Conservation (phyloP, 2,797 vertebrate genomes). For the Oceanodroma leucorhoa region DNA sequence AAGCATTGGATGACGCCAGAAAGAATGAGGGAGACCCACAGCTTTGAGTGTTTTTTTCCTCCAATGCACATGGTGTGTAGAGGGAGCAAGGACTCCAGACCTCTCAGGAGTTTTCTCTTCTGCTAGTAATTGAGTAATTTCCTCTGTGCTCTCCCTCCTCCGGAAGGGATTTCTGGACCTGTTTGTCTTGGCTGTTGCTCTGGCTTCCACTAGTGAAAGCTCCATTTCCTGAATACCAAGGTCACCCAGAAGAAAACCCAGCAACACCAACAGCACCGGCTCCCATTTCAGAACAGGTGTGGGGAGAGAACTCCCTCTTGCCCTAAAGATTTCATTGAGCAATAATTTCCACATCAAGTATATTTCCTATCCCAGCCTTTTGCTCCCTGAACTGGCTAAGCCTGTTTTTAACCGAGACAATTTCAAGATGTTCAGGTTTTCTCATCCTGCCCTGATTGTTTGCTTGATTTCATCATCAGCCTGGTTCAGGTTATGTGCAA, state of each 20-base stretch:
- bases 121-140: constrained; percentile 49
- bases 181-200: constrained; percentile 69
- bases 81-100: not conserved
- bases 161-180: constrained; percentile 62
- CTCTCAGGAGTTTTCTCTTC: constrained; percentile 31
- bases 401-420: constrained; percentile 21
- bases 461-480: constrained; percentile 35
- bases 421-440: constrained; percentile 54
- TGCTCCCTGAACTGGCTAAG: constrained; percentile 16
- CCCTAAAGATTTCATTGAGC: constrained; percentile 39
- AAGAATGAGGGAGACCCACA: not conserved
- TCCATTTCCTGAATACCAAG: constrained; percentile 57
- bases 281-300: constrained; percentile 64
- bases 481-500: not conserved
- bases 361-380: constrained; percentile 37
- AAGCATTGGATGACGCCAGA: not conserved
- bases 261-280: not conserved
- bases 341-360: constrained; percentile 45
- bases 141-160: constrained; percentile 39
- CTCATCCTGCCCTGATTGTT: constrained; percentile 4
- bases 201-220: constrained; percentile 59
- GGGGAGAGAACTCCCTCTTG: constrained; percentile 49
- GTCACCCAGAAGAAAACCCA: constrained; percentile 53
- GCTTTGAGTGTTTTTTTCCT: not conserved
- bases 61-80: not conserved